These are phyloP conservation scores for Dendronephthya gigantea DNA, from an alignment of 64 coral and sea anemone genomes.

Conservation along the genomic window DNA sequence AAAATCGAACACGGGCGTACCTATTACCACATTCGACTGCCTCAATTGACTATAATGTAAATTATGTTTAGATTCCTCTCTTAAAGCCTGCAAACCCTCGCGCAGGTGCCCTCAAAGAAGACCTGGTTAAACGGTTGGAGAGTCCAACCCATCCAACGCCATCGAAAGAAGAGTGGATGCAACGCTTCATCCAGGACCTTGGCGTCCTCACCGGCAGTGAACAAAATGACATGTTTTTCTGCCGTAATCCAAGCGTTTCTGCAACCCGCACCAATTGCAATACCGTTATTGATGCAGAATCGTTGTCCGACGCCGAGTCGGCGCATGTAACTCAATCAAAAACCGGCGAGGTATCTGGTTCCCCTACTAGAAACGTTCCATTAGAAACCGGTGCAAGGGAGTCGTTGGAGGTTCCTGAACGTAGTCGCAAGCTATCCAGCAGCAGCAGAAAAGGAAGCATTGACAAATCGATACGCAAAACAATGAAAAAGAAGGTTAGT, in stretches of 20 bases:
- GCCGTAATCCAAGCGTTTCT: neutral
- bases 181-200: neutral
- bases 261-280: neutral
- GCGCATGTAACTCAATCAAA: neutral
- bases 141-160: neutral
- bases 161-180: neutral
- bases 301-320: neutral
- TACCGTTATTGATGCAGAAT: neutral
- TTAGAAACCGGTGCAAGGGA: neutral
- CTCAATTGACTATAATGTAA: neutral
- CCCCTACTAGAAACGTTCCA: neutral
- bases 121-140: neutral
- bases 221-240: neutral
- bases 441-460: neutral
- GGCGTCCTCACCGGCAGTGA: neutral
- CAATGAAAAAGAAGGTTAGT: neutral
- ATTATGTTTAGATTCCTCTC: neutral
- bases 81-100: neutral
- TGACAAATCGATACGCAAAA: neutral
- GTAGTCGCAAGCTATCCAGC: neutral
- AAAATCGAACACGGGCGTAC: too few relatives aligned
- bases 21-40: neutral
- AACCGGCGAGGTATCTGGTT: neutral
- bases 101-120: neutral
- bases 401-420: neutral